Evolutionary conservation across 2,888 invertebrate species (phyloP), one percentile per base, ranked within the genome.

Genomic region (Pseudococcus viburni): DNA sequence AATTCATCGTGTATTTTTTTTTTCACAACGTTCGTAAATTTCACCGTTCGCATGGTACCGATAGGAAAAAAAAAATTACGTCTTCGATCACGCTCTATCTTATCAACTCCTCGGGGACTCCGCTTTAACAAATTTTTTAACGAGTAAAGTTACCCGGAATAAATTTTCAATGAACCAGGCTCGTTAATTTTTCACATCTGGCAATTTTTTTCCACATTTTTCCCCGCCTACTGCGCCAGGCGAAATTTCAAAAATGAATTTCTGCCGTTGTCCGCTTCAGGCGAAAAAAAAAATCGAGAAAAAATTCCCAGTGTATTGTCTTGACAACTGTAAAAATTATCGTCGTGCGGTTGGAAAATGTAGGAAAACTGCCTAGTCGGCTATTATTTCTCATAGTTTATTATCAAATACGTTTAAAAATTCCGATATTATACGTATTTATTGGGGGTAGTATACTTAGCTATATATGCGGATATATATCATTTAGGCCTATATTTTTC

Each of bases 161-260:
- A 59, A 59, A 73, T 73, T 73, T 73, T 26, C 68, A 26, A 26
- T 33, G 33, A 73, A 17, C 26, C 33, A 0, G 59, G 59, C n/a
- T 73, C 68, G 68, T 73, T 73, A 73, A 26, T 73, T 73, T 73
- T 73, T 26, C 68, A 73, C 33, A 73, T 59, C 59, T 59, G 68
- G 33, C 12, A 33, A 26, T 26, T 73, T 73, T n/a, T 59, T 26
- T 26, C 33, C 26, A 6, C 19, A 4, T 12, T 33, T 33, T 33
- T 33, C 26, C 26, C 26, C 26, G 26, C 1, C 26, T 33, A n/a
- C n/a, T 3, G 26, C 1, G 3, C 26, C 1, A 33, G 26, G 26
- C 11, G 4, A 73, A 73, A 73, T 73, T 73, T 26, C 68, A 5
- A 73, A 73, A 73, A 73, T 3, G 26, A 33, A 33, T 33, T 73